phyloP scores from a whole-genome alignment of 2,113 vertebrate genomes.

The Macrotus californicus region DNA sequence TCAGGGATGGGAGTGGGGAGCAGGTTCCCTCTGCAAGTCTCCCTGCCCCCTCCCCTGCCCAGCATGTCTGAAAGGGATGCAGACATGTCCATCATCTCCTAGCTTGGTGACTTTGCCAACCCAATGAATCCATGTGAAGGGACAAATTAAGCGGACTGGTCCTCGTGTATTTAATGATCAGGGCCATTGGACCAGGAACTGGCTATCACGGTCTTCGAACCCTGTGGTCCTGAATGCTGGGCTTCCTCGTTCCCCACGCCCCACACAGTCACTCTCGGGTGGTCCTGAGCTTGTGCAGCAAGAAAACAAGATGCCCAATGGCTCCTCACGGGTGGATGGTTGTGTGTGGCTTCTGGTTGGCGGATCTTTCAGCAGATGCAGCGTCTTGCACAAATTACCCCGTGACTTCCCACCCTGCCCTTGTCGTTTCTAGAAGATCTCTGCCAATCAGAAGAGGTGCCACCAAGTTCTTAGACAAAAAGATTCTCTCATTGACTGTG shows the following conservation, averaged over 20 bases:
- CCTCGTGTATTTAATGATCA: slow-evolving; percentile 95
- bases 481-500: not conserved
- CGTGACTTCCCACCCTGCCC: not conserved
- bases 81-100: slow-evolving; percentile 86
- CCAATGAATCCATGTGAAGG: slow-evolving; percentile 91
- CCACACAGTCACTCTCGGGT: slow-evolving; percentile 79
- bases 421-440: not conserved
- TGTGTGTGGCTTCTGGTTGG: slow-evolving; percentile 81
- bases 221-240: slow-evolving; percentile 84
- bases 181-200: slow-evolving; percentile 87
- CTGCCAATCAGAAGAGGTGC: not conserved
- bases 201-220: slow-evolving; percentile 90
- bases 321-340: slow-evolving; percentile 83
- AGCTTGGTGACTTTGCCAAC: slow-evolving; percentile 83
- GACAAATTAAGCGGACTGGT: slow-evolving; percentile 92
- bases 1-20: rapidly evolving
- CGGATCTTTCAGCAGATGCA: slow-evolving; percentile 79
- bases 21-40: not conserved
- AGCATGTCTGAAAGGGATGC: slow-evolving; percentile 73
- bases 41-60: no score
- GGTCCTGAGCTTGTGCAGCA: slow-evolving; percentile 78
- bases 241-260: slow-evolving; percentile 81
- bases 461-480: not conserved
- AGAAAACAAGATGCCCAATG: slow-evolving; percentile 82
- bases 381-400: slow-evolving; percentile 71